These are phyloP conservation scores for Geothlypis trichas DNA, from an alignment of 2,113 vertebrate genomes.

Conservation along the genomic window DNA sequence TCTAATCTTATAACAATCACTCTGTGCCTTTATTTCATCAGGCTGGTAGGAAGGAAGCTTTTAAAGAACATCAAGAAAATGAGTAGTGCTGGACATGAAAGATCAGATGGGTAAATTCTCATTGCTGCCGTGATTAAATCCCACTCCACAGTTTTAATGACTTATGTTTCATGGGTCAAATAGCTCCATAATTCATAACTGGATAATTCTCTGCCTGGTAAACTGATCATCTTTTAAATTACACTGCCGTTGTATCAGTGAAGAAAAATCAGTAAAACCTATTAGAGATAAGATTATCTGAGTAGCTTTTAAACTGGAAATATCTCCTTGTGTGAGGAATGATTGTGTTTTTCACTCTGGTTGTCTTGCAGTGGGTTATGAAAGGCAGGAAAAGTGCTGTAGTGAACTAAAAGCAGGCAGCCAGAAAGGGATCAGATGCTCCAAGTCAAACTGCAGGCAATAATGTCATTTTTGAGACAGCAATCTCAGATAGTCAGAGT, in stretches of 20 bases:
- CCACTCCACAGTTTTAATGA: background rate
- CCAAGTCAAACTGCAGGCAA: background rate
- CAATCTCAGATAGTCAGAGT: background rate
- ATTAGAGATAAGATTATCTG: constrained; percentile 7
- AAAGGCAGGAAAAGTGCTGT: background rate
- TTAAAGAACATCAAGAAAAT: constrained; percentile 23
- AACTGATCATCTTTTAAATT: constrained; percentile 25
- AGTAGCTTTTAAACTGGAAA: background rate
- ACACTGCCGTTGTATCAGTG: background rate
- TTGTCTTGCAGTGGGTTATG: background rate
- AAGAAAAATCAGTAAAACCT: constrained; percentile 5
- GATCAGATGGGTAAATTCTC: constrained; percentile 27
- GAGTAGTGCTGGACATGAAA: background rate
- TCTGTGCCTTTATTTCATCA: background rate
- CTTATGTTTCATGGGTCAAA: constrained; percentile 6
- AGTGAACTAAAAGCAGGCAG: background rate
- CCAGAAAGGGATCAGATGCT: background rate
- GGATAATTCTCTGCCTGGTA: constrained; percentile 3
- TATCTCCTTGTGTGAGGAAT: background rate
- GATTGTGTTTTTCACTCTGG: background rate
- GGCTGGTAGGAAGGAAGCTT: background rate
- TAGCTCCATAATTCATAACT: background rate
- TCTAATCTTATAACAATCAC: background rate
- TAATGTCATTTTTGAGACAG: background rate
- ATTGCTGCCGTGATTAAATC: constrained; percentile 26